Evolutionary conservation across 2,113 vertebrate species (phyloP).

Genomic region (Eurypyga helias): DNA sequence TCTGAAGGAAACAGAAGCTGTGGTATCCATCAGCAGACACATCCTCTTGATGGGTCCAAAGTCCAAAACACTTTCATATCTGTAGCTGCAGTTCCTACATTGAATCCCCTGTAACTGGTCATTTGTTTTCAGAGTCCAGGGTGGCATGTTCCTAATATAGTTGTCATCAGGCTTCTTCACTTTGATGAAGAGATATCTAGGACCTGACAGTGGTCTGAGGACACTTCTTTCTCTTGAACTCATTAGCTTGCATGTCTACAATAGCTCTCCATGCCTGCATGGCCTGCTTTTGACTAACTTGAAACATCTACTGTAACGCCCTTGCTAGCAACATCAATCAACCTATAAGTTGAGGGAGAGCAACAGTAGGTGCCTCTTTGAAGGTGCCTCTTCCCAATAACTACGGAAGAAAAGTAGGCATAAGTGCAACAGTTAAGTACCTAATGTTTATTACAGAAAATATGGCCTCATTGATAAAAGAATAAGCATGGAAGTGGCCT

Average conservation of each 20-base stretch:
- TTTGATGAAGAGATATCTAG: background rate
- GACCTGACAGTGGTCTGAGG: background rate
- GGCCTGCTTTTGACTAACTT: background rate
- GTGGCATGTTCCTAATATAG: background rate
- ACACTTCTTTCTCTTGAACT: background rate
- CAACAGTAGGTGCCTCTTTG: background rate
- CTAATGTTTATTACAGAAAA: background rate
- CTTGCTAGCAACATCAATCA: background rate
- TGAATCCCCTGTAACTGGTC: background rate
- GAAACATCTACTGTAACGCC: background rate
- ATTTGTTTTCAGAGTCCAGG: background rate
- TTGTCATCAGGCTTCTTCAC: background rate
- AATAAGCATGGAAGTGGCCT: background rate
- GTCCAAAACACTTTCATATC: background rate
- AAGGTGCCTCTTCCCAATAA: background rate
- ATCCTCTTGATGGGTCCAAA: background rate
- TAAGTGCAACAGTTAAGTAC: background rate
- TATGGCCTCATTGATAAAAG: background rate
- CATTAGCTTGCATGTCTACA: background rate
- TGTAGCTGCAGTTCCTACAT: background rate
- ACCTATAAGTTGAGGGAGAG: background rate
- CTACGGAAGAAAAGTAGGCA: background rate
- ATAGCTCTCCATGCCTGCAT: too few relatives aligned
- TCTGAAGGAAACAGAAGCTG: background rate
- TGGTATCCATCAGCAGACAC: background rate